Base-by-base conservation (phyloP, 2,113 vertebrate species). In the Sminthopsis crassicaudata region DNA sequence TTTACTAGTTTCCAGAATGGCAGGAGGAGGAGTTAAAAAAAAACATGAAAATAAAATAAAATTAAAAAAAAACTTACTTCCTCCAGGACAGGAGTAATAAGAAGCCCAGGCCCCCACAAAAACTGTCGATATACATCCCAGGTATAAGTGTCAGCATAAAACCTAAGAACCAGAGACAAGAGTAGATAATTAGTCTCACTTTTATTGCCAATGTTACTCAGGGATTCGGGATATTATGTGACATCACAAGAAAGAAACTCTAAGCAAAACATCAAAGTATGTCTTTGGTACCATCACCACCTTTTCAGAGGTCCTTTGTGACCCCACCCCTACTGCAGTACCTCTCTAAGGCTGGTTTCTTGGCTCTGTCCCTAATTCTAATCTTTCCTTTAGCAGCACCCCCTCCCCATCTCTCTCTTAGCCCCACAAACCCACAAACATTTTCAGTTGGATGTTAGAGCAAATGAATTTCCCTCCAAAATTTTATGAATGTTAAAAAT, bases 51-150 rank as follows among this genome's bases (percentile, higher is more conserved):
- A 51, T 51, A 51, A 51, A 51, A 51, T 51, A 10, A 51, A 51
- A 51, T 51, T 51, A 10, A 51, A 51, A 51, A 51, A 92, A 93
- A 90, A 98, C 99, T 98, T 97, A 99, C 99, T 97, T 98, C 96
- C 22, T 99, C 98, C 90, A 99, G 98, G 0, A 99, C 99, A 92
- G 99, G 99, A 95, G 99, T 99, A 97, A 99, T 99, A 95, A 99
- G 99, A 94, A 99, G 99, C 76, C 99, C 98, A 27, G 99, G 98
- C 52, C 99, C 99, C 99, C 99, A 99, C 22, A 99, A 97, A 98
- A 99, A 99, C 98, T 99, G 99, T 0, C 91, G 98, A 53, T 99
- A 97, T 0, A 99, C 95, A 6, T 7, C 60, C 99, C 99, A 99
- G 0, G 99, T 99, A 22, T 1, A 16, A 0, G 19, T 96, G 94